Conservation (phyloP, 1,140 invertebrate genomes). For the Drosophila insularis region DNA sequence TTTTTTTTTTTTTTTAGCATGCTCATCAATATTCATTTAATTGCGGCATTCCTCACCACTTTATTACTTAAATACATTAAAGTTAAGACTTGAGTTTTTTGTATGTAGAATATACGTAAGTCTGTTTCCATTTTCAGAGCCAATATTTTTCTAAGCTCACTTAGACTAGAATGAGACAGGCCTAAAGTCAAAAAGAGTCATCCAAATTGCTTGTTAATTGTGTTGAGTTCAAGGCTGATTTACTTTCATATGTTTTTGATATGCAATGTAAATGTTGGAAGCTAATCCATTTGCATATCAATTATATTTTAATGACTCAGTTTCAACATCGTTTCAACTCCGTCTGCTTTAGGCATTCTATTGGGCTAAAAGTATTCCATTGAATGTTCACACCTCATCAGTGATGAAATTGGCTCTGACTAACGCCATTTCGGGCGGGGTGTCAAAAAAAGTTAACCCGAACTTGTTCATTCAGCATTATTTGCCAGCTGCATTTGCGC, state of each 20-base stretch:
- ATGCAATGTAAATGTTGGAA: too few relatives aligned
- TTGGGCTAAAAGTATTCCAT: background rate
- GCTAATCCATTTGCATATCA: background rate
- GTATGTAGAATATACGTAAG: too few relatives aligned
- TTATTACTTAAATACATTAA: too few relatives aligned
- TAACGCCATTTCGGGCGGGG: constrained; percentile 49
- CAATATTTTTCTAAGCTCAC: too few relatives aligned
- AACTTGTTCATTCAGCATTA: background rate
- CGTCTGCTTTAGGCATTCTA: background rate
- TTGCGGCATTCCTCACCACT: too few relatives aligned
- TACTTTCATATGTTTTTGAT: too few relatives aligned
- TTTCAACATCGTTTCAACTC: background rate
- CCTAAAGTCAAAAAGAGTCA: too few relatives aligned
- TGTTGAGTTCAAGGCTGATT: too few relatives aligned
- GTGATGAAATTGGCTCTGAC: constrained; percentile 58
- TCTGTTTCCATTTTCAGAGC: too few relatives aligned
- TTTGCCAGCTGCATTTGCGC: background rate
- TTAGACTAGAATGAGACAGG: too few relatives aligned
- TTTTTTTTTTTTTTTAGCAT: constrained; percentile 4
- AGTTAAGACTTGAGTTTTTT: too few relatives aligned
- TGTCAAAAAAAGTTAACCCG: background rate
- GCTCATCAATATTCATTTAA: background rate
- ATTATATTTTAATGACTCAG: background rate
- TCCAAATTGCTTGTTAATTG: too few relatives aligned
- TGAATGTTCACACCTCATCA: constrained; percentile 57